Percentiles rank a stretch among this genome's conserved stretches.
phyloP scores from a whole-genome alignment of 2,797 vertebrate genomes.

The Pantherophis alleghaniensis region DNA sequence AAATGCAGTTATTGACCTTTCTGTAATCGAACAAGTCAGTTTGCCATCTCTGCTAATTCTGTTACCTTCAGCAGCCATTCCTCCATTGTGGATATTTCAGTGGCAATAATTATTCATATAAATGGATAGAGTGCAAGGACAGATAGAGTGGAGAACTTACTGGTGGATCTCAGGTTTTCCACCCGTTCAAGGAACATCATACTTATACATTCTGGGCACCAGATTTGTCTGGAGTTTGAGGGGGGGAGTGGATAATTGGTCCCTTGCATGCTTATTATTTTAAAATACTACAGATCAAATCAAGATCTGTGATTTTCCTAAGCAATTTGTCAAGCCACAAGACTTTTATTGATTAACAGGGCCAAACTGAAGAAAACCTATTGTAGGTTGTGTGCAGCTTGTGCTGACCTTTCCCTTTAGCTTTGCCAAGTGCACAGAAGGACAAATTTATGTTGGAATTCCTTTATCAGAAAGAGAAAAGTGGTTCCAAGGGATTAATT shows the following conservation, averaged over 20 bases:
- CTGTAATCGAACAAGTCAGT: background rate
- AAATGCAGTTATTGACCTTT: background rate
- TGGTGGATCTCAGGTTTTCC: background rate
- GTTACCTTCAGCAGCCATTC: background rate
- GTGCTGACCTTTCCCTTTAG: background rate
- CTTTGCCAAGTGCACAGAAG: conserved; percentile 3
- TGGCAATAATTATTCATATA: background rate
- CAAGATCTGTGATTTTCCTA: background rate
- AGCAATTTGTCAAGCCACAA: background rate
- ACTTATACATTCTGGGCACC: background rate
- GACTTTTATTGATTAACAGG: background rate
- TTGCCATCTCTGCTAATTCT: background rate
- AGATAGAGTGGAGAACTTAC: background rate
- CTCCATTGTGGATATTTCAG: background rate
- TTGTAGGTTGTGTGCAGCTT: background rate
- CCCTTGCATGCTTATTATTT: background rate
- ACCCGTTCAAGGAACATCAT: background rate
- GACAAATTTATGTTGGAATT: conserved; percentile 12
- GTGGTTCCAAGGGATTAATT: conserved; percentile 19
- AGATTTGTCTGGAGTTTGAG: background rate
- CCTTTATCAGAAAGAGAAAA: background rate
- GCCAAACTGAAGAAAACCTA: background rate
- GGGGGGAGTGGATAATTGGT: background rate
- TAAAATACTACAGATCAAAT: background rate
- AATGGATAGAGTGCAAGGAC: background rate